Conservation (phyloP, 2,113 vertebrate genomes). For the Antechinus stuartii region DNA sequence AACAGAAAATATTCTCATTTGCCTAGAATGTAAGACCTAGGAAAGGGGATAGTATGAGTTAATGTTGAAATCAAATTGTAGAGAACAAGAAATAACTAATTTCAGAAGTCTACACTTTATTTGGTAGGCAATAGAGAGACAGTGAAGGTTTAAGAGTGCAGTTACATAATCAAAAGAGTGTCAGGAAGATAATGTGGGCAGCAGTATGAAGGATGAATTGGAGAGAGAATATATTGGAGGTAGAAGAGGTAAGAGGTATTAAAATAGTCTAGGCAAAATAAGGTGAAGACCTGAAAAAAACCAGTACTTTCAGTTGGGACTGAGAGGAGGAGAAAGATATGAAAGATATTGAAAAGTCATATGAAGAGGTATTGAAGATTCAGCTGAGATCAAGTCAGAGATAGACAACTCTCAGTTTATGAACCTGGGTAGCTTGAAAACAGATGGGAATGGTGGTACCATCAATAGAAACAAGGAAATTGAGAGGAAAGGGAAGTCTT, state of each 20-base stretch:
- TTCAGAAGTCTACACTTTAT: background rate
- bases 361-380: background rate
- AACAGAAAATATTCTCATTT: background rate
- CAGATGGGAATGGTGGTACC: background rate
- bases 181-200: constrained; percentile 3
- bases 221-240: constrained; percentile 2
- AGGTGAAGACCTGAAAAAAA: background rate
- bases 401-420: background rate
- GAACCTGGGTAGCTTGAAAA: background rate
- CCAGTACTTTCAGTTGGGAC: background rate
- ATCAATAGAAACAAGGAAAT: background rate
- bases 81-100: background rate
- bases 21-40: background rate
- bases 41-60: background rate
- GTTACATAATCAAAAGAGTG: background rate
- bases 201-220: background rate
- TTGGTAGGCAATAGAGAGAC: background rate
- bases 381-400: background rate
- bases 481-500: background rate
- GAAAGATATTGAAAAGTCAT: background rate
- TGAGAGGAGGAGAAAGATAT: background rate
- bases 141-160: background rate
- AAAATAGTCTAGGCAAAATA: constrained; percentile 1
- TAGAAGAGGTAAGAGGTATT: background rate
- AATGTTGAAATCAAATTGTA: background rate